Percentiles rank a stretch among this genome's conserved stretches.
Conservation (phyloP, 2,797 vertebrate species). For the Novumbra hubbsi region DNA sequence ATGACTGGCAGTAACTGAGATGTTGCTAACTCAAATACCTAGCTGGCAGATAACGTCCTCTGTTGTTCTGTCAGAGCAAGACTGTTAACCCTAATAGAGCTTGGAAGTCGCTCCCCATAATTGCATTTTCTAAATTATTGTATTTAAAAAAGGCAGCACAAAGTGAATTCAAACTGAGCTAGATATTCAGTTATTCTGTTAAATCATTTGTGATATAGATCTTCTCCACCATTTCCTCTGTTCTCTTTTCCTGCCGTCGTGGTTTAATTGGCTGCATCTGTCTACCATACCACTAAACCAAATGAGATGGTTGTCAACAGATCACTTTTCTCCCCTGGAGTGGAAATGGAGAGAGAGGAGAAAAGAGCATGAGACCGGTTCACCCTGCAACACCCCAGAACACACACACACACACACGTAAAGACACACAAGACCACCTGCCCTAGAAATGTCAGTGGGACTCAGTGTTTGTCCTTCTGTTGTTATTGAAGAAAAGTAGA, state of each 20-base stretch:
- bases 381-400: conserved; percentile 33
- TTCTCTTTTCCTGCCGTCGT: background rate
- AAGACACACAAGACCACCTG: background rate
- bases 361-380: background rate
- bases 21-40: too few species aligned
- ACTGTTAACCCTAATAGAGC: too few species aligned
- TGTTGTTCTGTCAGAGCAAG: too few species aligned
- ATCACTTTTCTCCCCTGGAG: background rate
- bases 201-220: background rate
- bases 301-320: too few species aligned
- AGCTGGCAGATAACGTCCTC: too few species aligned
- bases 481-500: conserved; percentile 39
- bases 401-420: background rate
- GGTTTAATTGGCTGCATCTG: background rate
- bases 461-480: conserved; percentile 36
- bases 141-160: background rate
- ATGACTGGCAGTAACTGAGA: background rate
- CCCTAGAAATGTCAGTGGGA: conserved; percentile 66
- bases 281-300: background rate
- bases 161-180: background rate
- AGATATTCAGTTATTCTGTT: background rate
- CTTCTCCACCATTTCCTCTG: background rate
- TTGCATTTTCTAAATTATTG: too few species aligned
- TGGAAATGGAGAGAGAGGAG: background rate
- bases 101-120: too few species aligned